A percentile compares a stretch with the other conserved stretches of the same genome.
These are phyloP conservation scores for Bilobella aurantiaca DNA, from an alignment of 1,140 invertebrate species.

Conservation along the genomic window DNA sequence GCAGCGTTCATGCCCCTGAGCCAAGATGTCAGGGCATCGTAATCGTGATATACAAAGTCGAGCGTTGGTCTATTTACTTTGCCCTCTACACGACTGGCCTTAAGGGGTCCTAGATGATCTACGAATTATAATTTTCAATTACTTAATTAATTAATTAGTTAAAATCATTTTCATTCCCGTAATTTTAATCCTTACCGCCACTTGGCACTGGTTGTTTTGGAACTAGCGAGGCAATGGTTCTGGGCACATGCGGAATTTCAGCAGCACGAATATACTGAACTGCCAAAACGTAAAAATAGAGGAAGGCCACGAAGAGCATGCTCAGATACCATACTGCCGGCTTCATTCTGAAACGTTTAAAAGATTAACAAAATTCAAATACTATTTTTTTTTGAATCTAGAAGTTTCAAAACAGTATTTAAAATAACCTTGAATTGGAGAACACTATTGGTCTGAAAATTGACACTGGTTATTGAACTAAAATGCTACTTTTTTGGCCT, in stretches of 20 bases:
- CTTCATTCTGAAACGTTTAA: constrained; percentile 38
- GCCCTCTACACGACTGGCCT: neutral
- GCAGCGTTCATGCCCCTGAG: constrained; percentile 62
- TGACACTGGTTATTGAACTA: too few species aligned
- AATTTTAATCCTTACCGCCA: neutral
- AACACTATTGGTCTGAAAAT: too few species aligned
- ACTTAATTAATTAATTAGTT: neutral
- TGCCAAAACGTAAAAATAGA: constrained; percentile 42
- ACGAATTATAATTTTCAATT: neutral
- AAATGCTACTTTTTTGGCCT: too few species aligned
- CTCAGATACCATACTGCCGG: constrained; percentile 42
- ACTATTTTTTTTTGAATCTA: neutral
- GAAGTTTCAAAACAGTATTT: neutral
- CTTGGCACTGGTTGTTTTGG: neutral
- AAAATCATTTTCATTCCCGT: neutral
- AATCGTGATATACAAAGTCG: constrained; percentile 80
- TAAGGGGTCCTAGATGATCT: neutral
- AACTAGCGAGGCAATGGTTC: neutral
- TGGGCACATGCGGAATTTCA: constrained; percentile 23
- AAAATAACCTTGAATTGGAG: too few species aligned
- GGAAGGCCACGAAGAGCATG: constrained; percentile 40
- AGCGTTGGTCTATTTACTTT: constrained; percentile 36
- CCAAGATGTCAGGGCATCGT: constrained; percentile 72
- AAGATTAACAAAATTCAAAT: neutral
- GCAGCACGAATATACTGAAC: constrained; percentile 41